These are phyloP conservation scores for Venturia canescens DNA, from an alignment of 1,140 invertebrate genomes.

Conservation along the genomic window DNA sequence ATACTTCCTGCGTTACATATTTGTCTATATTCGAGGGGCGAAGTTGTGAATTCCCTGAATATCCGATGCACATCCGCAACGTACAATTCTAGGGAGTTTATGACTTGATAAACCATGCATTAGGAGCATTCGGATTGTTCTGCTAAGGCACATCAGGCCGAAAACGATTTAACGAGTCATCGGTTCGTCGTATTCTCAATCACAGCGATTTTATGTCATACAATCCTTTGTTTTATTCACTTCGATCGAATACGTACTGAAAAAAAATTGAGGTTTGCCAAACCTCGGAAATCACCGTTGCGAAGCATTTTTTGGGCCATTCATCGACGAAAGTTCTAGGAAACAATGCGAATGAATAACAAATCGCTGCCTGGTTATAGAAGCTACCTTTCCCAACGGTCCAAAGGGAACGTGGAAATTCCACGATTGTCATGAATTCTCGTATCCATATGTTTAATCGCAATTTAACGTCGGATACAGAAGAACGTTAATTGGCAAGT, in stretches of 20 bases:
- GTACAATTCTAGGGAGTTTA: not conserved
- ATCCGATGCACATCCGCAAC: not conserved
- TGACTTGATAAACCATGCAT: slow-evolving; percentile 29
- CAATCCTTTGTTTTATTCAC: not conserved
- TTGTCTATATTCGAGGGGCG: not conserved
- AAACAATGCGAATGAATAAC: not conserved
- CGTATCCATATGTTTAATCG: slow-evolving; percentile 23
- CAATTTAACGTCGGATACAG: slow-evolving; percentile 35
- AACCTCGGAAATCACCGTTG: not conserved
- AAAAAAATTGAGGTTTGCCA: not conserved
- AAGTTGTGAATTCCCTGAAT: slow-evolving; percentile 16
- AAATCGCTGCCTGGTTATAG: not conserved
- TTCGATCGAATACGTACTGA: not conserved
- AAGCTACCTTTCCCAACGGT: not conserved
- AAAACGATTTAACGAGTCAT: not conserved
- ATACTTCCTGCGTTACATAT: not conserved
- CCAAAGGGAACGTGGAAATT: not conserved
- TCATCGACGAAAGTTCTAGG: not conserved
- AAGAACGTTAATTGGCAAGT: slow-evolving; percentile 39
- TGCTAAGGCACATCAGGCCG: not conserved
- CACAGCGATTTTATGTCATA: not conserved
- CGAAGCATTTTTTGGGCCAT: not conserved
- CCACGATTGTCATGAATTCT: slow-evolving; percentile 12
- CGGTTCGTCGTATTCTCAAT: not conserved
- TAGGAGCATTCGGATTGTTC: slow-evolving; percentile 20